phyloP scores from a whole-genome alignment of 2,888 invertebrate species.

The Meandrusa payeni region DNA sequence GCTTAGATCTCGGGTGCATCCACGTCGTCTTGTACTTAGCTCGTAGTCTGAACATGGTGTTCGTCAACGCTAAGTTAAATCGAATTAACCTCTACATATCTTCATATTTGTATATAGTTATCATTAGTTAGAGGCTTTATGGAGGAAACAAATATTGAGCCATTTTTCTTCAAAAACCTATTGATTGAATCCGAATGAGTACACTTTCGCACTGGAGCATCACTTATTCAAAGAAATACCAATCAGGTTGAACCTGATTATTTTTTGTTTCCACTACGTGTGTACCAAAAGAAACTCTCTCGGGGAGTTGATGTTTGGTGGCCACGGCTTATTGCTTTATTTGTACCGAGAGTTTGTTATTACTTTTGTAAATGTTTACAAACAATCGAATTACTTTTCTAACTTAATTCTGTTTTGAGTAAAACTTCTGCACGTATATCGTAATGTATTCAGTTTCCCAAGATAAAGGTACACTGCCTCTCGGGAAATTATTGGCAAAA shows the following conservation, averaged over 20 bases:
- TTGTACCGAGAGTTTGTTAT: conserved; percentile 9
- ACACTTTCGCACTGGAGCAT: no score
- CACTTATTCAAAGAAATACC: no score
- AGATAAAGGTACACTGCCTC: conserved; percentile 44
- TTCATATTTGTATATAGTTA: no score
- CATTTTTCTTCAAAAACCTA: no score
- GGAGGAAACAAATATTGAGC: no score
- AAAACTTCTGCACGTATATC: conserved; percentile 36
- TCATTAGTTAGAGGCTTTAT: no score
- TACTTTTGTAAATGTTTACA: conserved; percentile 23
- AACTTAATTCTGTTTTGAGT: conserved; percentile 15
- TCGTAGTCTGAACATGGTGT: conserved; percentile 33
- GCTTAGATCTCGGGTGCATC: conserved; percentile 37
- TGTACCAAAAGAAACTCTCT: no score
- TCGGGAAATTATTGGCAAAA: conserved; percentile 77
- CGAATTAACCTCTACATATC: no score
- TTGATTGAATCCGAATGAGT: no score
- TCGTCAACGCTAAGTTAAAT: no score
- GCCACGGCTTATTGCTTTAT: conserved; percentile 1
- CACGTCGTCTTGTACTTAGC: conserved; percentile 34
- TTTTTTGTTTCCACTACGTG: no score
- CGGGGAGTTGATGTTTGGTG: conserved; percentile 8
- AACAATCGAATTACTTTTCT: conserved; percentile 19
- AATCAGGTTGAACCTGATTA: no score
- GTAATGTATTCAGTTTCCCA: conserved; percentile 66